Conservation (phyloP, 1,140 invertebrate species). For the Anastrepha ludens region DNA sequence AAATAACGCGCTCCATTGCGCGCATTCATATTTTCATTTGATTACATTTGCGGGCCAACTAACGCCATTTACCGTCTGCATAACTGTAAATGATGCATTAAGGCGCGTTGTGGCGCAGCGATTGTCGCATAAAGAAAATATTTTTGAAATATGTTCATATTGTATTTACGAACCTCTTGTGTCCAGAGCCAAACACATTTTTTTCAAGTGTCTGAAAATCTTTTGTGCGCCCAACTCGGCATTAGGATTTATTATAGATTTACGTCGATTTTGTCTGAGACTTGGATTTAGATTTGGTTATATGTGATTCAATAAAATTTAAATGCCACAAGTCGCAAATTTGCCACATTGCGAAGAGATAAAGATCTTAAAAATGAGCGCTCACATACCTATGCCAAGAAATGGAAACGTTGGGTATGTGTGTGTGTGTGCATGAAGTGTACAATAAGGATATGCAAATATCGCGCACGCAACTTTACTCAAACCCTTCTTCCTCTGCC, state of each 20-base stretch:
- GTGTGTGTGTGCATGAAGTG: neutral
- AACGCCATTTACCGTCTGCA: conserved; percentile 35
- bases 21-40: conserved; percentile 47
- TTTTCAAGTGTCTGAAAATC: neutral
- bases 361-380: conserved; percentile 28
- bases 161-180: neutral
- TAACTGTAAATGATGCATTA: conserved; percentile 50
- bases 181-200: neutral
- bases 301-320: conserved; percentile 25
- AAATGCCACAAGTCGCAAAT: neutral
- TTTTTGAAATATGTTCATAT: conserved; percentile 45
- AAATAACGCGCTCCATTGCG: neutral
- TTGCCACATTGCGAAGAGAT: conserved; percentile 2
- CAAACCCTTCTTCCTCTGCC: neutral
- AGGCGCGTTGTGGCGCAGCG: conserved; percentile 27
- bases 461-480: neutral
- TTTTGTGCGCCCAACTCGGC: neutral
- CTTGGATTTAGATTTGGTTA: neutral
- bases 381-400: conserved; percentile 4
- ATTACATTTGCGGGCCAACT: conserved; percentile 25
- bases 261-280: neutral
- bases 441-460: conserved; percentile 23
- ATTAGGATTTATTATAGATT: conserved; percentile 8
- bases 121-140: conserved; percentile 42
- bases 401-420: neutral